These are phyloP conservation scores for Gadus chalcogrammus DNA, from an alignment of 2,113 vertebrate genomes.

Conservation along the genomic window DNA sequence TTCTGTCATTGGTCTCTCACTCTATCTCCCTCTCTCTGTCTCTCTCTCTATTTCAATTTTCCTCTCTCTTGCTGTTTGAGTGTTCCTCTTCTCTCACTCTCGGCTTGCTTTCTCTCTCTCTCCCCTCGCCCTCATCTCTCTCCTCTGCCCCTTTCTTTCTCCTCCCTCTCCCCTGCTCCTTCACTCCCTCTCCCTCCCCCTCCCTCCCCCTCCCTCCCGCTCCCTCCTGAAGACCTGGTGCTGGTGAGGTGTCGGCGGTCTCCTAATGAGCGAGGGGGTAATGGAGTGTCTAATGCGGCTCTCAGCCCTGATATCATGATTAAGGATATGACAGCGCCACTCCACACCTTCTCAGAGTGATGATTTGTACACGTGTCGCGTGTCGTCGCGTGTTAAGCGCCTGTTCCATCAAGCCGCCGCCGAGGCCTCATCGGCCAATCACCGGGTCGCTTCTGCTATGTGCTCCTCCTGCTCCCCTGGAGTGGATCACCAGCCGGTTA, in stretches of 20 bases:
- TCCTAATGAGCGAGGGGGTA: slow-evolving; percentile 55
- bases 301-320: slow-evolving; percentile 57
- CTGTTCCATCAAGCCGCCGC: slow-evolving; percentile 63
- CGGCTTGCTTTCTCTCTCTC: too few species aligned
- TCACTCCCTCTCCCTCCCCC: too few species aligned
- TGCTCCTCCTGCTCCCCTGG: slow-evolving; percentile 11
- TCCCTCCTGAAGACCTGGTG: too few species aligned
- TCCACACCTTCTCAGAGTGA: slow-evolving; percentile 64
- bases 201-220: too few species aligned
- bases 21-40: too few species aligned
- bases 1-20: too few species aligned
- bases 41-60: too few species aligned
- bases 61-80: not conserved
- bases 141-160: too few species aligned
- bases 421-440: not conserved
- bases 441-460: not conserved
- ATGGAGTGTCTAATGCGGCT: slow-evolving; percentile 63
- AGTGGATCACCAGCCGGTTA: slow-evolving; percentile 8
- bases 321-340: slow-evolving; percentile 64
- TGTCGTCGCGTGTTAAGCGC: slow-evolving; percentile 50
- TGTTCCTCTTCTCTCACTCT: too few species aligned
- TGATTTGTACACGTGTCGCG: slow-evolving; percentile 61
- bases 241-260: slow-evolving; percentile 26
- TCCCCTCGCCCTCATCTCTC: too few species aligned
- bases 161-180: too few species aligned